Percentiles rank a stretch among this genome's conserved stretches.
Conservation (phyloP, 2,888 invertebrate species). For the Notocelia uddmanniana region DNA sequence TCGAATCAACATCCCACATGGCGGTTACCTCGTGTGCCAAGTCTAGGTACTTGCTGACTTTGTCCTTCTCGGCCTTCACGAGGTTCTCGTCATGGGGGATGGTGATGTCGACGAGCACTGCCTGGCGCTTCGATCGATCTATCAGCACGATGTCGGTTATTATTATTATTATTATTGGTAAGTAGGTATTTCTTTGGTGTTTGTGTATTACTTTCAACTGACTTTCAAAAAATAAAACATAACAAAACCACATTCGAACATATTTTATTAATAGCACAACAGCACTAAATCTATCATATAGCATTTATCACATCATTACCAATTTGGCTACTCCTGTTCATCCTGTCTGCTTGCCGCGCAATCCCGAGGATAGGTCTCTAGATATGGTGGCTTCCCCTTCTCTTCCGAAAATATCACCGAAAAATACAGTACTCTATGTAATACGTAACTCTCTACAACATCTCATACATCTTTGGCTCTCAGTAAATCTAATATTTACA, state of each 20-base stretch:
- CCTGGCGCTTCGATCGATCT: too few species aligned
- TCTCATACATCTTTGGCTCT: conserved; percentile 70
- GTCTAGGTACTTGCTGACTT: too few species aligned
- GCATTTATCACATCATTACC: conserved; percentile 81
- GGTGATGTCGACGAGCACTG: too few species aligned
- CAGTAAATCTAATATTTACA: conserved; percentile 79
- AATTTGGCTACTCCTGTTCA: conserved; percentile 58
- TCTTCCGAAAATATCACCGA: conserved; percentile 81
- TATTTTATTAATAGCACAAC: conserved; percentile 86
- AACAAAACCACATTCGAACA: conserved; percentile 69
- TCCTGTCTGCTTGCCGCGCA: conserved; percentile 45
- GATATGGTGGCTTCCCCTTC: conserved; percentile 76
- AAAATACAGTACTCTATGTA: conserved; percentile 84
- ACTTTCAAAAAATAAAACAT: conserved; percentile 32
- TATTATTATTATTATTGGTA: too few species aligned
- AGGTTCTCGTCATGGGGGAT: too few species aligned
- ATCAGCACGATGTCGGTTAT: too few species aligned
- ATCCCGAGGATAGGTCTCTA: conserved; percentile 59
- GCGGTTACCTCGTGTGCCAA: too few species aligned
- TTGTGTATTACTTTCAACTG: too few species aligned
- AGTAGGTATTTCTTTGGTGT: too few species aligned
- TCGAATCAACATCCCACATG: too few species aligned
- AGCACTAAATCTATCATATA: conserved; percentile 80
- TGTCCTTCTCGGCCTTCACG: too few species aligned
- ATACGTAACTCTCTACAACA: conserved; percentile 69